Percentiles rank a stretch among this genome's conserved stretches.
These are phyloP conservation scores for Lethocerus indicus DNA, from an alignment of 1,140 invertebrate genomes.

Conservation along the genomic window DNA sequence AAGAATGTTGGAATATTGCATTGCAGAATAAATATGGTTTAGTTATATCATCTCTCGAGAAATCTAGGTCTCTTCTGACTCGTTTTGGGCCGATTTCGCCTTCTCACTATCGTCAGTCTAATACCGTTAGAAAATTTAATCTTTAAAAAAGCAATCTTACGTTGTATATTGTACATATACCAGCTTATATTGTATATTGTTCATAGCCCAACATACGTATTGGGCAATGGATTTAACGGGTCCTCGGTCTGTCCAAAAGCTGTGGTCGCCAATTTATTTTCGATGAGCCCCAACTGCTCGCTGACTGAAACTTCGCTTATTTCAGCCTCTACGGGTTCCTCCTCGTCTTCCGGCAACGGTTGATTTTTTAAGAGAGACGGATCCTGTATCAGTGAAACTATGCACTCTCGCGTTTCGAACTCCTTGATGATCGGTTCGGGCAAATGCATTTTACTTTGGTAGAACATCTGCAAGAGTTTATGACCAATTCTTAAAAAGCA, in stretches of 20 bases:
- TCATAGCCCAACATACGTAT: constrained; percentile 12
- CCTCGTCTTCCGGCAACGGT: not conserved
- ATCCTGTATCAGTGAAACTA: constrained; percentile 12
- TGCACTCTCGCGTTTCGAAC: constrained; percentile 4
- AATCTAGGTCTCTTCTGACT: no score
- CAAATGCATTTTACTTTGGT: constrained; percentile 10
- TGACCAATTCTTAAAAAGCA: no score
- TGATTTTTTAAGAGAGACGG: no score
- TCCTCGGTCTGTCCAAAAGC: constrained; percentile 13
- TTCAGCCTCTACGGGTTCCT: not conserved
- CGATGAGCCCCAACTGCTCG: constrained; percentile 6
- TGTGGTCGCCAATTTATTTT: constrained; percentile 10
- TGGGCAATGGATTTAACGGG: constrained; percentile 9
- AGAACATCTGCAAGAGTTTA: constrained; percentile 16
- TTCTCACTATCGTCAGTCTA: no score
- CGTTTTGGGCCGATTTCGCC: no score
- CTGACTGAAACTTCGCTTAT: not conserved
- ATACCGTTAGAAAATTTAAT: no score
- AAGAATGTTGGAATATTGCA: no score
- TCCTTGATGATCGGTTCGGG: constrained; percentile 9
- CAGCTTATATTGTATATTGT: no score
- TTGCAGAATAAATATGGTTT: no score
- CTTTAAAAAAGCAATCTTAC: no score
- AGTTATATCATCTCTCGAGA: no score
- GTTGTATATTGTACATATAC: no score